phyloP scores from a whole-genome alignment of 2,888 invertebrate species.

The Agrochola lychnidis region DNA sequence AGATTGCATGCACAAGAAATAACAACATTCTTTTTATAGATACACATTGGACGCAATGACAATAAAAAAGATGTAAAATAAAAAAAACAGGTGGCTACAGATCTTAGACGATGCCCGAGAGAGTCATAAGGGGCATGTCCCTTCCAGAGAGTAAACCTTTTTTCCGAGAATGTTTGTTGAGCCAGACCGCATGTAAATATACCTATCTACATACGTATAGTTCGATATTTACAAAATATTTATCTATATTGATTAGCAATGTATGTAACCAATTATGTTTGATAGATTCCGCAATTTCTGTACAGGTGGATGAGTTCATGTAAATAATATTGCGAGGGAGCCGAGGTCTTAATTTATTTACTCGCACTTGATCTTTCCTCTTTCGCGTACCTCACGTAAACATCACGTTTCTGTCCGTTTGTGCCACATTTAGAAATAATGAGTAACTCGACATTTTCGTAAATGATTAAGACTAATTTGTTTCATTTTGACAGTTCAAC shows the following conservation, averaged over 20 bases:
- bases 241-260: conserved; percentile 42
- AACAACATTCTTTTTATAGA: conserved; percentile 54
- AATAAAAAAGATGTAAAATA: conserved; percentile 76
- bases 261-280: conserved; percentile 8
- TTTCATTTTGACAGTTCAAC: no score
- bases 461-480: no score
- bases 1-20: conserved; percentile 32
- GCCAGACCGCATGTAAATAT: conserved; percentile 59
- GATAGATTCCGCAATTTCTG: conserved; percentile 55
- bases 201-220: neutral
- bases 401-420: conserved; percentile 29
- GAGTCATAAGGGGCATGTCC: conserved; percentile 77
- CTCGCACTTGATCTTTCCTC: conserved; percentile 41
- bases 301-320: conserved; percentile 20
- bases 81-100: conserved; percentile 77
- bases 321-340: conserved; percentile 45
- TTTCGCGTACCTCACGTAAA: conserved; percentile 38
- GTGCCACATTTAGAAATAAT: conserved; percentile 34
- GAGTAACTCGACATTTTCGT: conserved; percentile 28
- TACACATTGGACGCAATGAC: conserved; percentile 68
- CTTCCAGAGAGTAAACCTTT: conserved; percentile 77
- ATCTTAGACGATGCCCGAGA: conserved; percentile 76
- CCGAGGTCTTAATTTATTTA: conserved; percentile 57
- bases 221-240: conserved; percentile 34
- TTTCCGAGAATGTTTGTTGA: conserved; percentile 65